Evolutionary conservation across 2,888 invertebrate species (phyloP).

Genomic region (Parthenolecanium corni): DNA sequence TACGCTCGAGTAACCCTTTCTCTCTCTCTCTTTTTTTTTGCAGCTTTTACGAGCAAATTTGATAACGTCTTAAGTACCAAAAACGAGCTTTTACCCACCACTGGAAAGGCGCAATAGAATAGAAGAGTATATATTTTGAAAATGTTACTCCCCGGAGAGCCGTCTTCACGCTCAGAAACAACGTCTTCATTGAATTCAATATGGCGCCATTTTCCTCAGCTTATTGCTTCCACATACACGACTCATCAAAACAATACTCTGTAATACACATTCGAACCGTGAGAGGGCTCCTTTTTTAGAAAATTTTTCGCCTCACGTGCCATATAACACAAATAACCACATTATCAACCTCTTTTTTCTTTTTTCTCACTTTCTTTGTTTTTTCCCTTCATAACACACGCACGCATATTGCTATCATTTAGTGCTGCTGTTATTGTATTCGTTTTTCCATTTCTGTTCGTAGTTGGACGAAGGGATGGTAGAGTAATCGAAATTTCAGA

Average conservation of each 20-base stretch:
- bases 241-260: conserved; percentile 33
- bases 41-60: no score
- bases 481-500: no score
- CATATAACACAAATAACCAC: conserved; percentile 29
- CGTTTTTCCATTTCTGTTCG: not conserved
- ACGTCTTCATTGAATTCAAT: conserved; percentile 35
- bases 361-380: not conserved
- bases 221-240: conserved; percentile 35
- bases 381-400: conserved; percentile 2
- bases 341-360: conserved; percentile 28
- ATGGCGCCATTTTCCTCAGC: conserved; percentile 34
- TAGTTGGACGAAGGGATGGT: no score
- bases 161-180: conserved; percentile 24
- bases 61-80: no score
- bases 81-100: conserved; percentile 14
- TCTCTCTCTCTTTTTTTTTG: no score
- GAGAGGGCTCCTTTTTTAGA: conserved; percentile 23
- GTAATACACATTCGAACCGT: conserved; percentile 22
- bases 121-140: conserved; percentile 23
- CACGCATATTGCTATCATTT: conserved; percentile 24
- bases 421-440: not conserved
- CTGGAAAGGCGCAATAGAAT: conserved; percentile 20
- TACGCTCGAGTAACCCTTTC: no score
- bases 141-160: conserved; percentile 28
- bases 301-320: conserved; percentile 27